Base-by-base conservation (phyloP, 2,888 invertebrate genomes). In the Drosophila longiperda region DNA sequence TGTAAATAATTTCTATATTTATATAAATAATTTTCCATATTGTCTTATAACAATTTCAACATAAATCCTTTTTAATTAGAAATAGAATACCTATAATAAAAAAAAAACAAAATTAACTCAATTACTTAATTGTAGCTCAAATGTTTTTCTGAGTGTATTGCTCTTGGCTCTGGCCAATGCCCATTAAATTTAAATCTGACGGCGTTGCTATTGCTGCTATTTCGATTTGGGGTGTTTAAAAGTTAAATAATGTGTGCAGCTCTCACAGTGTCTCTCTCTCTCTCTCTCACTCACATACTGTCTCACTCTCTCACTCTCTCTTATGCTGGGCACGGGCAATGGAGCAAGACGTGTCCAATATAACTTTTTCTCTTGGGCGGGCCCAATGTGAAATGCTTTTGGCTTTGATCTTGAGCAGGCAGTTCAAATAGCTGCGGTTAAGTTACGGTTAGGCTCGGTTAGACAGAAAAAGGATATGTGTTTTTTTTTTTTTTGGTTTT, bases 331-430 rank as follows among this genome's bases (percentile, higher is more conserved):
- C 81, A 66, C 79, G 68, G 77, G 75, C 87, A 82, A 85, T 85
- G 89, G 88, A 70, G 73, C 85, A 85, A 71, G 85, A 91, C 89
- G 85, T 89, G 89, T 89, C 79, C 80, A 91, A 89, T 91, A 89
- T 89, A 89, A 91, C 85, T 91, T 89, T 89, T 64, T 59, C 77
- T 73, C 67, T 33, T 36, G 78, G 66, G 17, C 42, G 64, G 59
- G 42, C 42, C 42, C 52, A 53, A 29, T 65, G 34, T 55, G 48
- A 63, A 59, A 64, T 65, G 72, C 40, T 57, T 62, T 69, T 72
- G 71, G 75, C 89, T 85, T 85, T 85, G 89, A 85, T 85, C 87
- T 89, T 82, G 66, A 76, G 63, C 63, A 66, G 69, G 69, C 85
- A 87, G 83, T 75, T 85, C 85, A 89, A 85, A 89, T 85, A 89